Conservation (phyloP, 2,888 invertebrate genomes). For the Drosophila buzzatii region DNA sequence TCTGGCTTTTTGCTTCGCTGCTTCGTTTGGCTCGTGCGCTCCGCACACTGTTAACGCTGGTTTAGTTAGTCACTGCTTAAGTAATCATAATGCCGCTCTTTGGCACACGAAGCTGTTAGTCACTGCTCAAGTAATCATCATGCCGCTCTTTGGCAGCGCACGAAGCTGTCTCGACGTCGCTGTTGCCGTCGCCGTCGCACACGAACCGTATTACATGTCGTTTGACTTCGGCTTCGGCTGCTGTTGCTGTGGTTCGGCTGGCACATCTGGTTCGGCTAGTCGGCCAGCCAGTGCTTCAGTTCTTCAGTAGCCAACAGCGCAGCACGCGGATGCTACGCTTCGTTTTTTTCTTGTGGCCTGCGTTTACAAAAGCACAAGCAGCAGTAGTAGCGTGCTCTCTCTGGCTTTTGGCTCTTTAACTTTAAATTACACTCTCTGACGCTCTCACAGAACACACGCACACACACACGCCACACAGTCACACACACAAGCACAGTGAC, state of each 20-base stretch:
- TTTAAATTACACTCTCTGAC: conserved; percentile 42
- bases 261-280: conserved; percentile 25
- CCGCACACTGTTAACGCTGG: conserved; percentile 55
- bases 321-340: conserved; percentile 79
- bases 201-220: conserved; percentile 60
- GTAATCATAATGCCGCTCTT: conserved; percentile 66
- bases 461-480: conserved; percentile 1
- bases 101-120: conserved; percentile 65
- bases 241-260: conserved; percentile 25
- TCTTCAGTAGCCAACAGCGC: conserved; percentile 75
- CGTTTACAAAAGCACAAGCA: conserved; percentile 55
- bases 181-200: conserved; percentile 22
- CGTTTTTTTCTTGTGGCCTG: conserved; percentile 63
- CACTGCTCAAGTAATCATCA: conserved; percentile 69
- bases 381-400: conserved; percentile 50
- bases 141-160: conserved; percentile 63
- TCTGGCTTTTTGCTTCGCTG: conserved; percentile 11
- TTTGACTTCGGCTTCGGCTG: conserved; percentile 61
- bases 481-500: conserved; percentile 23
- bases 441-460: conserved; percentile 23
- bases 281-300: conserved; percentile 65
- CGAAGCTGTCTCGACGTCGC: conserved; percentile 54
- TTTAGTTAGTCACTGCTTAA: conserved; percentile 69
- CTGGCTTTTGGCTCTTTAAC: conserved; percentile 55
- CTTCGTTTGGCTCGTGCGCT: conserved; percentile 58